Percentiles rank a stretch among this genome's conserved stretches.
phyloP scores from a whole-genome alignment of 2,888 invertebrate genomes.

The Agrochola lychnidis region DNA sequence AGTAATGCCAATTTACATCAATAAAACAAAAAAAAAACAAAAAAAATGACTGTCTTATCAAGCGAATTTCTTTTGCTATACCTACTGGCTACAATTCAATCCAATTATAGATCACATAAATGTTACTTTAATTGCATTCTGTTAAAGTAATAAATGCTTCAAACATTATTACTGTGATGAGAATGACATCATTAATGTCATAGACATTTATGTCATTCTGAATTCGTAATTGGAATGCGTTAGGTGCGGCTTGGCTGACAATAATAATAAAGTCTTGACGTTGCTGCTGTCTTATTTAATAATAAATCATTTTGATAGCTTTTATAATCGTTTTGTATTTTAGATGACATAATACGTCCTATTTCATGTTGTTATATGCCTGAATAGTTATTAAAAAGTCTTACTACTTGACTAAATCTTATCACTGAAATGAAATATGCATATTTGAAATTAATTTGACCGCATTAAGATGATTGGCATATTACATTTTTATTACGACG shows the following conservation, averaged over 20 bases:
- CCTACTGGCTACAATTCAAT: not conserved
- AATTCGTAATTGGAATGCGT: constrained; percentile 36
- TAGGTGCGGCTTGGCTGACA: constrained; percentile 31
- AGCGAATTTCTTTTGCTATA: not conserved
- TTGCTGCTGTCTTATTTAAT: not conserved
- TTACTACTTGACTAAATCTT: too few relatives aligned
- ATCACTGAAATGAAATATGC: not conserved
- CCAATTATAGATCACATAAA: not conserved
- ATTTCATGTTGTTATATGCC: not conserved
- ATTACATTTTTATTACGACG: not conserved
- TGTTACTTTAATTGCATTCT: constrained; percentile 10
- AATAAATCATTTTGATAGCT: constrained; percentile 10
- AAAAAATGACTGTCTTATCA: not conserved
- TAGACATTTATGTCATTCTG: not conserved
- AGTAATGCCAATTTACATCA: not conserved
- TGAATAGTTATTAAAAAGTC: not conserved
- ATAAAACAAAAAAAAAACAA: not conserved
- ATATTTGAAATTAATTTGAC: not conserved
- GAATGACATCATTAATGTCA: constrained; percentile 33
- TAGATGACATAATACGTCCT: not conserved
- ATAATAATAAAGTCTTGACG: constrained; percentile 17
- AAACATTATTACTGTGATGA: constrained; percentile 17
- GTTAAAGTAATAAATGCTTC: constrained; percentile 18
- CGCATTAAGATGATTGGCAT: not conserved
- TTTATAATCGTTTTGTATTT: not conserved